Evolutionary conservation across 1,140 invertebrate species (phyloP).

Genomic region (Achroia grisella): DNA sequence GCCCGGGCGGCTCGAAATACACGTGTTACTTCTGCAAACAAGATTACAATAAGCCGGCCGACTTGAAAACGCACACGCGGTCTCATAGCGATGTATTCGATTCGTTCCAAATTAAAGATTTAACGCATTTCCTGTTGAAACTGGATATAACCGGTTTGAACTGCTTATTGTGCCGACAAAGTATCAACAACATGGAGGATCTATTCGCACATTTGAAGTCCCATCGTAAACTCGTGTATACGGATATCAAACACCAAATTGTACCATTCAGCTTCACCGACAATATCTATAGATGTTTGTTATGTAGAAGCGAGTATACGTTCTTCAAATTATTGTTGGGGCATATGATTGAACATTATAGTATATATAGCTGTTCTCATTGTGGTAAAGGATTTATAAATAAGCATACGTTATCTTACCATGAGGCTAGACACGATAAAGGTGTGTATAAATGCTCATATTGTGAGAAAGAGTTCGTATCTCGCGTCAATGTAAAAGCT

Average conservation of each 20-base stretch:
- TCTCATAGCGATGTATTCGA: slow-evolving; percentile 1
- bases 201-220: slow-evolving; percentile 17
- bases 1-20: slow-evolving; percentile 2
- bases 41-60: neutral
- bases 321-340: slow-evolving; percentile 24
- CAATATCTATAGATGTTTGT: slow-evolving; percentile 16
- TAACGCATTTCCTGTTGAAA: neutral
- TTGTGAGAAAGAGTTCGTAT: slow-evolving; percentile 9
- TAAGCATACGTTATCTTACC: neutral
- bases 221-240: slow-evolving; percentile 17
- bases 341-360: slow-evolving; percentile 34
- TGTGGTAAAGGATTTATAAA: slow-evolving; percentile 22
- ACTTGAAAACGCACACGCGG: slow-evolving; percentile 6
- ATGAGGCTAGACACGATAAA: slow-evolving; percentile 1
- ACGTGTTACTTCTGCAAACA: slow-evolving; percentile 8
- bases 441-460: slow-evolving; percentile 12
- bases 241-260: slow-evolving; percentile 25
- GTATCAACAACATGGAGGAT: slow-evolving; percentile 14
- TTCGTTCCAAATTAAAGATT: neutral
- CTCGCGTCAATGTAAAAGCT: neutral
- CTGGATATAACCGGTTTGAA: slow-evolving; percentile 11
- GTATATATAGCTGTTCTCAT: slow-evolving; percentile 24
- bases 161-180: slow-evolving; percentile 5
- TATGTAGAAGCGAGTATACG: slow-evolving; percentile 19
- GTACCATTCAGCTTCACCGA: slow-evolving; percentile 31